Evolutionary conservation across 2,797 vertebrate genomes (phyloP), one percentile per base, ranked within the genome.

Genomic region (Lagocephalus sceleratus): DNA sequence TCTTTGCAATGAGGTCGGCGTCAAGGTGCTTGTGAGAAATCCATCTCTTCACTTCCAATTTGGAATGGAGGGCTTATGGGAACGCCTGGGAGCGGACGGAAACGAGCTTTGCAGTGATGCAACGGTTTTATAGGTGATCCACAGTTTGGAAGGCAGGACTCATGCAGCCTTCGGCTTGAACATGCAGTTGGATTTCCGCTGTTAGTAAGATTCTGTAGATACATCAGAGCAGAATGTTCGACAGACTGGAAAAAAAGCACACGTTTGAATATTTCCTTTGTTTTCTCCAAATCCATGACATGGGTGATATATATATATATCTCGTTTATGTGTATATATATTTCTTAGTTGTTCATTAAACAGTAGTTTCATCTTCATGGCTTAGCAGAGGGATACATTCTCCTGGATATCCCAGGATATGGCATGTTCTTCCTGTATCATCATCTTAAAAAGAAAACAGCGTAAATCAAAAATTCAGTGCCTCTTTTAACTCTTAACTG

Each of bases 111-210:
- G 5, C 72, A 79, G 80, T 57, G 82, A 81, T 82, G 86, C 83
- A 86, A 83, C 82, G 76, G 73, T 86, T 63, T 83, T 77, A 81
- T 84, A 83, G 80, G 78, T 81, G 77, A 87, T 87, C 84, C 66
- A 82, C 76, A 82, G 73, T 83, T 90, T 80, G 79, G 87, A 89
- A 88, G 85, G 77, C 86, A 88, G 89, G 89, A 88, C 88, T 90
- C 91, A 92, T 92, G 90, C 90, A 91, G 84, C 90, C 89, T 84
- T 90, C 82, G 73, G 73, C 71, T 85, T 68, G 77, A 86, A 86
- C 91, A 91, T 91, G 91, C 91, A 90, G 81, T 83, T 42, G 16
- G 16, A 19, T 19, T 87, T 85, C 84, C 84, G 79, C 75, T 49
- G 79, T 82, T 80, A 82, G 76, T 79, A 84, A 73, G 62, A 87